Evolutionary conservation across 2,113 vertebrate species (phyloP), one percentile per base, ranked within the genome.

Genomic region (Sterrhoptilus dennistouni): DNA sequence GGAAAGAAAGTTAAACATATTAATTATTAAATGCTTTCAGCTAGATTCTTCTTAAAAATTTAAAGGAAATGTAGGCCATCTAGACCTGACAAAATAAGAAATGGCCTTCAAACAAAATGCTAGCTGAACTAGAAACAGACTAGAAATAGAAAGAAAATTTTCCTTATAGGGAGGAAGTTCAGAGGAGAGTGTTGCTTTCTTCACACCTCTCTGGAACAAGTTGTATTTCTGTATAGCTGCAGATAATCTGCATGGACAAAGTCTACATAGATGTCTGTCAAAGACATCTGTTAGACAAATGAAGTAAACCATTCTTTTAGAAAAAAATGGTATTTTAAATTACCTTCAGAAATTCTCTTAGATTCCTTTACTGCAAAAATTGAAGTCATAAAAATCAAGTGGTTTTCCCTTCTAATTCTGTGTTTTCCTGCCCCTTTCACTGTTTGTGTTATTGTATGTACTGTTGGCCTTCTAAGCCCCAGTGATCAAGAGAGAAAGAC

Each of bases 21-120:
- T 19, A 84, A 95, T 91, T 92, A 95, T 93, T 94, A 89, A 95
- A 53, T 70, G 35, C 47, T 89, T 91, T 92, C 93, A 87, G 40
- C 84, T 64, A 70, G 33, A 59, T 70, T 92, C 24, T 64, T 87
- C 68, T 90, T 81, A 93, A 96, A 95, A 81, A 82, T 75, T 66
- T 74, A 92, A 90, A 75, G 44, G 44, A 91, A 85, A 76, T 72
- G 35, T 65, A 49, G 70, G 56, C 11, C 0, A 12, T 90, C 61
- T 85, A 85, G 65, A 54, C 35, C 47, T 6, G 7, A 83, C 49
- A 91, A 94, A 89, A 61, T 83, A 66, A 92, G 68, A 89, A 70
- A 50, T 77, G 13, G 25, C 36, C 42, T 94, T 96, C 87, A 84
- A 83, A 80, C 38, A 92, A 75, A 91, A 92, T 60, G 40, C 57